Evolutionary conservation across 2,888 invertebrate genomes (phyloP).

Genomic region (Iselma pallidipennis): DNA sequence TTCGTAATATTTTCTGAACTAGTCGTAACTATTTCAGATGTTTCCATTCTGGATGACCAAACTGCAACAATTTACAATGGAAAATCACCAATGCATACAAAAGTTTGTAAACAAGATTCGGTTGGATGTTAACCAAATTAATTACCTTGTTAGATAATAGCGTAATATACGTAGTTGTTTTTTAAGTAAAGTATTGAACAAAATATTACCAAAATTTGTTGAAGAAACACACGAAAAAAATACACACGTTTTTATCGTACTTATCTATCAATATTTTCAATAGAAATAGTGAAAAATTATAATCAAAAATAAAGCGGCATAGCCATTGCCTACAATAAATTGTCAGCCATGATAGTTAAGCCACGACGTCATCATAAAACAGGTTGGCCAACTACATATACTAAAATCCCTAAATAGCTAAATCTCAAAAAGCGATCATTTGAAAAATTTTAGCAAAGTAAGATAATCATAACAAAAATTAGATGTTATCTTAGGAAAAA

Average conservation of each 20-base stretch:
- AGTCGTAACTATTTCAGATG: not conserved
- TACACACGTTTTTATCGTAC: not conserved
- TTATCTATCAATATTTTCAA: not conserved
- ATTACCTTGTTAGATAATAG: conserved; percentile 23
- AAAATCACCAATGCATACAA: not conserved
- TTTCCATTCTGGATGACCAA: not conserved
- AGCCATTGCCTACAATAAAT: not conserved
- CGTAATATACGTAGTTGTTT: not conserved
- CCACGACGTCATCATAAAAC: not conserved
- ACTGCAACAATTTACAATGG: not conserved
- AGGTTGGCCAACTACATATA: not conserved
- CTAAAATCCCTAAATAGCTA: not conserved
- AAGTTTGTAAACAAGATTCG: conserved; percentile 16
- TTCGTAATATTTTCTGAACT: not conserved
- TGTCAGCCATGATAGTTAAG: not conserved
- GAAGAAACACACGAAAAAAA: not conserved
- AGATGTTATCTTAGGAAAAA: too few species aligned
- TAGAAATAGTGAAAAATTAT: not conserved
- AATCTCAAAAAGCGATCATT: too few species aligned
- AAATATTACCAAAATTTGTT: not conserved
- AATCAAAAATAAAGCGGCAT: not conserved
- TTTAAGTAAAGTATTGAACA: not conserved
- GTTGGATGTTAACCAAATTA: conserved; percentile 12
- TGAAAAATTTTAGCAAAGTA: too few species aligned
- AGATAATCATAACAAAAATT: too few species aligned